A percentile compares a stretch with the other conserved stretches of the same genome.
These are phyloP conservation scores for Schizopygopsis pylzovi DNA, from an alignment of 2,797 vertebrate genomes.

Conservation along the genomic window DNA sequence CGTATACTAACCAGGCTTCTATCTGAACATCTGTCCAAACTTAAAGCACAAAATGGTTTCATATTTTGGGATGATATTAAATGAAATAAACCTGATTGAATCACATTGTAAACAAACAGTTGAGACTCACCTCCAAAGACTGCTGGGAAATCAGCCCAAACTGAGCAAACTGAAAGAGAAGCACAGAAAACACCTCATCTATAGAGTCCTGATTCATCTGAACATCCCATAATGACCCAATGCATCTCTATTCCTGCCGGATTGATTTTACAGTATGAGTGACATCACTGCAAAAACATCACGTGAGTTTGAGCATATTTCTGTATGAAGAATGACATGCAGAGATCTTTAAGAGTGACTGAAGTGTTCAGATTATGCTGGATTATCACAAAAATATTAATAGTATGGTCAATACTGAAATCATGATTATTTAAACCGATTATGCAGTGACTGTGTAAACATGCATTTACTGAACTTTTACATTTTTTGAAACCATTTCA, in stretches of 20 bases:
- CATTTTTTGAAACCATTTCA: neutral
- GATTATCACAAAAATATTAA: neutral
- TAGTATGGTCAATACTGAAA: neutral
- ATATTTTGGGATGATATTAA: neutral
- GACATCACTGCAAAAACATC: neutral
- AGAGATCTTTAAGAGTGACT: neutral
- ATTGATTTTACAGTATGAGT: neutral
- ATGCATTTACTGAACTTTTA: neutral
- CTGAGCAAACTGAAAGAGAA: constrained; percentile 36
- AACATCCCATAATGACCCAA: neutral
- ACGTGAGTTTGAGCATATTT: neutral
- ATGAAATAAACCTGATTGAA: neutral
- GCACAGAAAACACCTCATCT: neutral
- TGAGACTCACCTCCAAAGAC: constrained; percentile 52
- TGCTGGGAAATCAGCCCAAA: constrained; percentile 41
- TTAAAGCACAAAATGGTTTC: neutral
- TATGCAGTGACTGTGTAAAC: neutral
- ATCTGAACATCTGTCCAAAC: neutral
- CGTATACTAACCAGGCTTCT: neutral
- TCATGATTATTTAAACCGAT: neutral
- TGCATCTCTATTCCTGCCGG: neutral
- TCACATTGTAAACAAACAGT: neutral
- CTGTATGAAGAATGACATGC: neutral
- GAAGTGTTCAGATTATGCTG: neutral
- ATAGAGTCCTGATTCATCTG: neutral